A percentile compares a stretch with the other conserved stretches of the same genome.
These are phyloP conservation scores for Drosophila recens DNA, from an alignment of 2,888 invertebrate species.

Conservation along the genomic window DNA sequence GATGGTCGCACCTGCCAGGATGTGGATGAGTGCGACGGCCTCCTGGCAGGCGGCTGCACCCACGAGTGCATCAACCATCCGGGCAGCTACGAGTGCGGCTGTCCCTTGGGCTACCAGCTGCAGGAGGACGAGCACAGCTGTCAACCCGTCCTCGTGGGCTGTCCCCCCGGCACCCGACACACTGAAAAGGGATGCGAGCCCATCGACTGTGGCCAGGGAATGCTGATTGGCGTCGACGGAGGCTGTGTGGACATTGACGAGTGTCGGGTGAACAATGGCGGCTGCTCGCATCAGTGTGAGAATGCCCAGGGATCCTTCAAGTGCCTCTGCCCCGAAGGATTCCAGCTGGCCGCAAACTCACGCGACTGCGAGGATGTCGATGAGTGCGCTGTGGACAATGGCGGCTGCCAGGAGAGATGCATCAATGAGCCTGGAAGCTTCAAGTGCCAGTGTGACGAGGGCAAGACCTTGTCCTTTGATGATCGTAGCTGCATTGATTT, in stretches of 20 bases:
- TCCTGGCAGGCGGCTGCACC: slow-evolving; percentile 84
- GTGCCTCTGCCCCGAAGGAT: slow-evolving; percentile 88
- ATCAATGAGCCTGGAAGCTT: slow-evolving; percentile 86
- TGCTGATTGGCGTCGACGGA: slow-evolving; percentile 83
- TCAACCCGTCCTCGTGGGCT: slow-evolving; percentile 72
- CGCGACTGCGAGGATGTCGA: slow-evolving; percentile 86
- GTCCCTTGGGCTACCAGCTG: slow-evolving; percentile 86
- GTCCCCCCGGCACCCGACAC: slow-evolving; percentile 75
- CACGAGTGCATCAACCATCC: slow-evolving; percentile 86
- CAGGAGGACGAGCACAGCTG: slow-evolving; percentile 77
- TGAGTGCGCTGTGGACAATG: slow-evolving; percentile 86
- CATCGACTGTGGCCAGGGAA: slow-evolving; percentile 85
- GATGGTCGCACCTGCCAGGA: slow-evolving; percentile 85
- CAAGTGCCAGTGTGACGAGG: slow-evolving; percentile 86
- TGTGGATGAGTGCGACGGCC: slow-evolving; percentile 85
- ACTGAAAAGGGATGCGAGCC: slow-evolving; percentile 71
- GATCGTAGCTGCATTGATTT: slow-evolving; percentile 60
- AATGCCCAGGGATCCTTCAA: slow-evolving; percentile 86
- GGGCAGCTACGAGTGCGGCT: slow-evolving; percentile 87
- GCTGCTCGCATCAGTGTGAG: slow-evolving; percentile 83
- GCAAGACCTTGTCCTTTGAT: slow-evolving; percentile 80
- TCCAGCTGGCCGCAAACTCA: slow-evolving; percentile 84
- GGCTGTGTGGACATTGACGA: slow-evolving; percentile 86
- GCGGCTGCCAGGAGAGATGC: slow-evolving; percentile 84
- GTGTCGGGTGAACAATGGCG: slow-evolving; percentile 85